Base-by-base conservation (phyloP, 2,888 invertebrate species). In the Drosophila yooni region DNA sequence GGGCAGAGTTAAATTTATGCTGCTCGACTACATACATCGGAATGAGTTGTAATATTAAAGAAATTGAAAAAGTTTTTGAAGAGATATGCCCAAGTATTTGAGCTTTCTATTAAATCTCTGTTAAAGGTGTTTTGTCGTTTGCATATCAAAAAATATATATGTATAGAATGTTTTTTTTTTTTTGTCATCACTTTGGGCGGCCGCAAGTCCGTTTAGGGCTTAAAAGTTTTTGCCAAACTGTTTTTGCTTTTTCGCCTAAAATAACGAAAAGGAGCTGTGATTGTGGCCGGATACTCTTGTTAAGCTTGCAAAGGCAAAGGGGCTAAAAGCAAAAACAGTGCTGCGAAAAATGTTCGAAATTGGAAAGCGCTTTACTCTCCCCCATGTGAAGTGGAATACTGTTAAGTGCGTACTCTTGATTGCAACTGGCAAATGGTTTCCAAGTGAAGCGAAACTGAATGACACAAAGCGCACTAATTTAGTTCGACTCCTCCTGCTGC, bases 381-480 rank as follows among this genome's bases (percentile, higher is more conserved):
- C 29, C 33, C 27, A 31, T 31, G 38, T 31, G 54, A 54, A 73
- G 50, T 79, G 81, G 68, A 76, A 71, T 70, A 48, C 73, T 74
- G 74, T 68, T 82, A 79, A 82, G 84, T 82, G 83, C 82, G 76
- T 81, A 62, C 82, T 57, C 83, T 72, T 83, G 83, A 83, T 83
- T 83, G 83, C 78, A 61, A 71, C 66, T 68, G 51, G 70, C 58
- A 79, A 82, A 82, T 79, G 68, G 76, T 57, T 67, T 75, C 74
- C 74, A 72, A 79, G 50, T 85, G 84, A 86, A 82, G 76, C 81
- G 84, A 82, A 73, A 76, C 82, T 81, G 86, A 85, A 85, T 86
- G 82, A 84, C 83, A 85, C 82, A 82, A 85, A 84, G 83, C 81
- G 83, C 85, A 82, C 83, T 84, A 84, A 84, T 83, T 83, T 81